phyloP scores from a whole-genome alignment of 1,140 invertebrate species.

The Planococcus citri region DNA sequence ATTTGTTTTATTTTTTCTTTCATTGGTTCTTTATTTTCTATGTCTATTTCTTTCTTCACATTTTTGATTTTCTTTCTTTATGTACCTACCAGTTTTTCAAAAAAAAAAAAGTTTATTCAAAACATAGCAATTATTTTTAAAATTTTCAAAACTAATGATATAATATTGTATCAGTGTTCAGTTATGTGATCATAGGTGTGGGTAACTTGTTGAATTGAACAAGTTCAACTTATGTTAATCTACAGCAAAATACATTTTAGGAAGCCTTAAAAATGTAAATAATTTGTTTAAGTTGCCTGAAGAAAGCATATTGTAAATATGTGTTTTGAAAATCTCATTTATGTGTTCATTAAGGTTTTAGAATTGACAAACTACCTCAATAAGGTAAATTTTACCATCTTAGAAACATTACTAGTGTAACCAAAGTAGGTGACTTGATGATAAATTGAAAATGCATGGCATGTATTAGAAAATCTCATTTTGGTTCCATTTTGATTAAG shows the following conservation, averaged over 20 bases:
- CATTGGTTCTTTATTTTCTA: not conserved
- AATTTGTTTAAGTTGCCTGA: not conserved
- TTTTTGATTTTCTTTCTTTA: no score
- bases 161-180: no score
- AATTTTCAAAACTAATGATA: no score
- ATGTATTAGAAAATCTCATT: no score
- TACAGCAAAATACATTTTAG: no score
- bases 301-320: conserved; percentile 7
- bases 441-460: not conserved
- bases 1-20: not conserved
- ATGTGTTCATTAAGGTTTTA: not conserved
- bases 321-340: conserved; percentile 3
- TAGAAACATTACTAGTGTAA: not conserved
- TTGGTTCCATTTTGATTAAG: no score
- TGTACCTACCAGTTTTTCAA: no score
- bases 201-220: no score
- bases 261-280: not conserved
- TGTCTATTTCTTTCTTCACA: not conserved
- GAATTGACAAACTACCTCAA: not conserved
- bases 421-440: not conserved
- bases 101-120: no score
- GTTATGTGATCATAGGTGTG: no score
- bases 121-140: no score
- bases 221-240: no score
- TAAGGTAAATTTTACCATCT: not conserved